A percentile compares a stretch with the other conserved stretches of the same genome.
Evolutionary conservation across 1,140 invertebrate genomes (phyloP).

Genomic region (Philopotamus ludificatus): DNA sequence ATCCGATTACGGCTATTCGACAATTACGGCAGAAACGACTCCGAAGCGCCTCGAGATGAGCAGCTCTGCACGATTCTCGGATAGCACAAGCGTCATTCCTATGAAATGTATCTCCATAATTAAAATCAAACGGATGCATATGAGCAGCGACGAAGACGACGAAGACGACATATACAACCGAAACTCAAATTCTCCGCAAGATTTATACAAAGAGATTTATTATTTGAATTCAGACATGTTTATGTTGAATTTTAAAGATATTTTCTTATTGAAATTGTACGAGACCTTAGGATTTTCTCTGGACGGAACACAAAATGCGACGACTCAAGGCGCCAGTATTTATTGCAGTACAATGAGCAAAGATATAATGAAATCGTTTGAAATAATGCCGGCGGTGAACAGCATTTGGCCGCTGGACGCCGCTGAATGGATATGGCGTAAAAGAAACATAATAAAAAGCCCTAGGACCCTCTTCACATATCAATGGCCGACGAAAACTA

Average conservation of each 20-base stretch:
- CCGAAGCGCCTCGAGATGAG: slow-evolving; percentile 51
- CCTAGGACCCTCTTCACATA: slow-evolving; percentile 57
- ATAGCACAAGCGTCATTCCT: slow-evolving; percentile 50
- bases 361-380: slow-evolving; percentile 53
- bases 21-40: slow-evolving; percentile 52
- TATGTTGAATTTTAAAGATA: slow-evolving; percentile 62
- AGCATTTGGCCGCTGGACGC: slow-evolving; percentile 66
- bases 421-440: slow-evolving; percentile 62
- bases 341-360: slow-evolving; percentile 56
- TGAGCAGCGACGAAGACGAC: slow-evolving; percentile 47
- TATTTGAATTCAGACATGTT: slow-evolving; percentile 64
- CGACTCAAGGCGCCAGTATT: slow-evolving; percentile 60
- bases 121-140: slow-evolving; percentile 45
- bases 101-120: slow-evolving; percentile 52
- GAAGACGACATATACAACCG: slow-evolving; percentile 46
- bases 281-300: slow-evolving; percentile 54
- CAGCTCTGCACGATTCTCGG: slow-evolving; percentile 45
- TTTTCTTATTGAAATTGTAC: slow-evolving; percentile 59
- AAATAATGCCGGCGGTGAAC: slow-evolving; percentile 64
- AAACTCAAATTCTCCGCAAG: slow-evolving; percentile 45
- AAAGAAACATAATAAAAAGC: slow-evolving; percentile 56
- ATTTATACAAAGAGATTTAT: slow-evolving; percentile 52
- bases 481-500: slow-evolving; percentile 65
- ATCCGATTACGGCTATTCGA: slow-evolving; percentile 59
- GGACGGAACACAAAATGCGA: slow-evolving; percentile 51